Percentiles rank a stretch among this genome's conserved stretches.
Evolutionary conservation across 2,797 vertebrate genomes (phyloP).

Genomic region (Enteromius thamalakanensis): DNA sequence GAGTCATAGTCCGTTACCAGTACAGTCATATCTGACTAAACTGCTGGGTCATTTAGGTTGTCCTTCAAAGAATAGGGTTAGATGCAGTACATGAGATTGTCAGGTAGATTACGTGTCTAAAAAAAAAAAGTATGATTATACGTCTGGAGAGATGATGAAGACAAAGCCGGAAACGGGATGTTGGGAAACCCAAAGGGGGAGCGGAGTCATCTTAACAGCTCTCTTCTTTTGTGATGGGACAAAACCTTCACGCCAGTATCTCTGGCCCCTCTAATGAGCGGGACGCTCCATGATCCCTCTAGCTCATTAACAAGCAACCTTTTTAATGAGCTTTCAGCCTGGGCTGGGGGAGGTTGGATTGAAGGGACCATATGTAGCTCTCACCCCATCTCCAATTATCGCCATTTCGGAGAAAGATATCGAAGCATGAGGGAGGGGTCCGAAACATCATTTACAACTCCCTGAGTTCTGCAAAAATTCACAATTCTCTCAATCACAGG

Average conservation of each 20-base stretch:
- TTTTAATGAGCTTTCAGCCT: slow-evolving; percentile 83
- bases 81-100: not conserved
- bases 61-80: not conserved
- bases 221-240: slow-evolving; percentile 77
- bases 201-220: slow-evolving; percentile 74
- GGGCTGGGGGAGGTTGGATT: slow-evolving; percentile 73
- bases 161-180: slow-evolving; percentile 13
- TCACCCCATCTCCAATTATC: slow-evolving; percentile 79
- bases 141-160: not conserved
- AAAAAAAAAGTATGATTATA: not conserved
- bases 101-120: not conserved
- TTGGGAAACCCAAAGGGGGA: slow-evolving; percentile 67
- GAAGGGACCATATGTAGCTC: slow-evolving; percentile 78
- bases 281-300: slow-evolving; percentile 79
- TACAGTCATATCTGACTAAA: slow-evolving; percentile 52
- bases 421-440: slow-evolving; percentile 46
- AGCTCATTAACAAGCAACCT: slow-evolving; percentile 84
- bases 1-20: slow-evolving; percentile 61
- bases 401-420: slow-evolving; percentile 64
- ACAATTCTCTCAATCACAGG: slow-evolving; percentile 53
- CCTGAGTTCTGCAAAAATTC: slow-evolving; percentile 48
- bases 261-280: slow-evolving; percentile 74
- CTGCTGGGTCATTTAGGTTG: not conserved
- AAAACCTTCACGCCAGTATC: slow-evolving; percentile 76
- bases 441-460: slow-evolving; percentile 55